phyloP scores from a whole-genome alignment of 2,888 invertebrate species.

The Andrena camellia region DNA sequence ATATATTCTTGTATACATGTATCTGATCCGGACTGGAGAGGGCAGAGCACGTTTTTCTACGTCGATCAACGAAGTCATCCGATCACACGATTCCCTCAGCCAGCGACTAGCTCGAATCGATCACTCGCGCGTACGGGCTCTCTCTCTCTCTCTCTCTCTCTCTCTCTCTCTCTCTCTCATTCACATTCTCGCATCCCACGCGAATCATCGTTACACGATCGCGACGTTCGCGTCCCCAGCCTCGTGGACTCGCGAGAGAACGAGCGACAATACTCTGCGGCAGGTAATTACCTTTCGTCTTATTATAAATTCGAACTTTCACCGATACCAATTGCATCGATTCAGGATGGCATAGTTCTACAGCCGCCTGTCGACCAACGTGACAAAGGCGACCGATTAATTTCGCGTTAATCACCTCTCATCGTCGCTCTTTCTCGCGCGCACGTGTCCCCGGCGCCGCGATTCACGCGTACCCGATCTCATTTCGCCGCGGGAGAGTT shows the following conservation, averaged over 20 bases:
- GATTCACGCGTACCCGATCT: conserved; percentile 25
- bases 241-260: conserved; percentile 9
- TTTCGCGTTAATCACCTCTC: conserved; percentile 18
- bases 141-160: conserved; percentile 29
- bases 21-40: conserved; percentile 81
- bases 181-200: conserved; percentile 23
- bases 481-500: conserved; percentile 48
- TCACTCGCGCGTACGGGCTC: conserved; percentile 29
- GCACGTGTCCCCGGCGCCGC: conserved; percentile 23
- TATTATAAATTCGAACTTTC: too few relatives aligned
- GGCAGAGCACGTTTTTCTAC: conserved; percentile 80
- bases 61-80: conserved; percentile 61
- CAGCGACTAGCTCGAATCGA: conserved; percentile 33
- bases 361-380: background rate
- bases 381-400: conserved; percentile 22
- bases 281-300: too few relatives aligned
- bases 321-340: background rate
- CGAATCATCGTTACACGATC: conserved; percentile 12
- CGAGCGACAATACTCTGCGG: too few relatives aligned
- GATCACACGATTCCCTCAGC: conserved; percentile 54
- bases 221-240: conserved; percentile 2
- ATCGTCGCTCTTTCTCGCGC: conserved; percentile 35
- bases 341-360: too few relatives aligned
- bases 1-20: conserved; percentile 10
- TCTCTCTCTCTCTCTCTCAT: conserved; percentile 22